Percentiles rank a stretch among this genome's conserved stretches.
phyloP scores from a whole-genome alignment of 2,888 invertebrate species.

The Tetrapedia diversipes region DNA sequence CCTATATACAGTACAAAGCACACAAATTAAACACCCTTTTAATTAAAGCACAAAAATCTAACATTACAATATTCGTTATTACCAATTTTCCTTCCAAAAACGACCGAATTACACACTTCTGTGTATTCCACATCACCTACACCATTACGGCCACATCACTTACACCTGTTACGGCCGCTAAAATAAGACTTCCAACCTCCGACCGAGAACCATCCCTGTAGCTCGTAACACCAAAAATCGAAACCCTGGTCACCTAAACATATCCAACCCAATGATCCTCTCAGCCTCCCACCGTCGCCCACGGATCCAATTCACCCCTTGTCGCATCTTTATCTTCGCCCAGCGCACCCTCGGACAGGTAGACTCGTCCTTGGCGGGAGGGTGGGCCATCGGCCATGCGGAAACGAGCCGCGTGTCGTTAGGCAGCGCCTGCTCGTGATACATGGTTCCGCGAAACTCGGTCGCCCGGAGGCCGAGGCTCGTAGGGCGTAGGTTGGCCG shows the following conservation, averaged over 20 bases:
- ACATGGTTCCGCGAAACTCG: slow-evolving; percentile 36
- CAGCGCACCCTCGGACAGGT: slow-evolving; percentile 2
- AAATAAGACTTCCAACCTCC: not conserved
- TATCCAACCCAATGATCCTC: not conserved
- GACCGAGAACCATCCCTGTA: not conserved
- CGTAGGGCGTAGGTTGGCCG: slow-evolving; percentile 36
- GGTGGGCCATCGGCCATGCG: slow-evolving; percentile 32
- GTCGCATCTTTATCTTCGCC: not conserved
- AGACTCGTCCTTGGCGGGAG: slow-evolving; percentile 26
- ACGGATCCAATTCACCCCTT: not conserved
- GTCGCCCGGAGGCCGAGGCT: slow-evolving; percentile 28
- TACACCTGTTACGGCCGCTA: no score
- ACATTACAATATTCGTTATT: no score
- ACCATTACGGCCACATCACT: no score
- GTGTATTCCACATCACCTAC: no score
- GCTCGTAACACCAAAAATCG: not conserved
- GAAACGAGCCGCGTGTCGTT: slow-evolving; percentile 29
- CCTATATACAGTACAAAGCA: no score
- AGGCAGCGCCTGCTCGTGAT: slow-evolving; percentile 29
- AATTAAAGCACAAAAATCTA: no score
- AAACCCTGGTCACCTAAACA: not conserved
- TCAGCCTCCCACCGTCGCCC: no score
- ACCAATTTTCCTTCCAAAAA: no score
- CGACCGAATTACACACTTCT: no score
- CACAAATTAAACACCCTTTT: no score